Evolutionary conservation across 2,797 vertebrate genomes (phyloP).

Genomic region (Lagodon rhomboides): DNA sequence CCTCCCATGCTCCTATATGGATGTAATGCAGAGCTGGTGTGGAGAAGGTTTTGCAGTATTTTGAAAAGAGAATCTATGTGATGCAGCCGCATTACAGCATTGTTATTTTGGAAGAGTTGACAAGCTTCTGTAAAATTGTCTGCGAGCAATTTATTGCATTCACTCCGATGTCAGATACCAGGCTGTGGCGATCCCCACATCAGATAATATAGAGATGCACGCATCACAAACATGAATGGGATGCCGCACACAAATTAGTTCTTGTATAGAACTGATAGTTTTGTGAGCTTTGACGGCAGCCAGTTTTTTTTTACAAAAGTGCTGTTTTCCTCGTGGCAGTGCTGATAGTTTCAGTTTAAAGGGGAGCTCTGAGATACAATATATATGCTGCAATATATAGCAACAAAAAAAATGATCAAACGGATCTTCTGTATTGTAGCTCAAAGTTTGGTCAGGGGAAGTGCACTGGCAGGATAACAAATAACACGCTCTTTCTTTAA

Average conservation of each 20-base stretch:
- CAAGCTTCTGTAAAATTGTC: constrained; percentile 3
- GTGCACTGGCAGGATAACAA: not conserved
- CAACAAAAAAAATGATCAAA: not conserved
- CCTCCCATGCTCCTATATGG: not conserved
- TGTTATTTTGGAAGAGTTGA: constrained; percentile 18
- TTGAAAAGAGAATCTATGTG: constrained; percentile 17
- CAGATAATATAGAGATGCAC: not conserved
- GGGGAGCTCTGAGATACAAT: not conserved
- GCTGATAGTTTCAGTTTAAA: not conserved
- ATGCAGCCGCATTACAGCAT: not conserved
- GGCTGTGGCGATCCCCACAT: constrained; percentile 1
- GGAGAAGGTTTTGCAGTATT: not conserved
- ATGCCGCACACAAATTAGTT: not conserved
- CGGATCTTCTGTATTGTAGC: not conserved
- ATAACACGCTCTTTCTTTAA: not conserved
- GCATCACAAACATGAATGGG: not conserved
- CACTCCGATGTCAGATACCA: not conserved
- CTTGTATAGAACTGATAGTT: not conserved
- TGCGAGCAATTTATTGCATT: not conserved
- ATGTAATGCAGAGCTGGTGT: constrained; percentile 3
- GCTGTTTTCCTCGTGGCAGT: not conserved
- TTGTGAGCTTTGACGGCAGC: no score
- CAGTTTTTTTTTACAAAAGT: not conserved
- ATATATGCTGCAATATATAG: not conserved
- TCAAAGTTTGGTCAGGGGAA: not conserved